Conservation (phyloP, 2,888 invertebrate species). For the Zhuqinia jingwanae region DNA sequence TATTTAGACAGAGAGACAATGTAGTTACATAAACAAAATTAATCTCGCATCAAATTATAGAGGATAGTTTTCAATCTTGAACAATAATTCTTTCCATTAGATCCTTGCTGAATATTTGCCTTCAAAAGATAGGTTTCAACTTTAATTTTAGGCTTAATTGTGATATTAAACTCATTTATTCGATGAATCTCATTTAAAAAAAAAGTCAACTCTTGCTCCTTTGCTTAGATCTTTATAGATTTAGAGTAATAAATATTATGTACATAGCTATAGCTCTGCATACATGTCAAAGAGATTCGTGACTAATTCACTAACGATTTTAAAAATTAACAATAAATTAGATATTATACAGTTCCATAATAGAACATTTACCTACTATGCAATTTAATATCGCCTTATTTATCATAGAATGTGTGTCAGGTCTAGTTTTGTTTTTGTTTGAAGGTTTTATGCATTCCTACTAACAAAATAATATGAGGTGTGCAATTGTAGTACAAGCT, state of each 20-base stretch:
- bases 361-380: background rate
- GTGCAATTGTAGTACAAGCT: too few species aligned
- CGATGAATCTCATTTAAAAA: background rate
- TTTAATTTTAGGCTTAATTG: background rate
- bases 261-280: too few species aligned
- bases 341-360: background rate
- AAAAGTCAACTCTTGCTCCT: too few species aligned
- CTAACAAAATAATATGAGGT: too few species aligned
- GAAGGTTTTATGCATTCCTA: too few species aligned
- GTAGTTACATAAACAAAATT: background rate
- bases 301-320: background rate
- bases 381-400: constrained; percentile 11
- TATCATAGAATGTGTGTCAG: background rate
- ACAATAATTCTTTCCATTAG: background rate
- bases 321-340: constrained; percentile 4
- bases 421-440: background rate
- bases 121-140: background rate
- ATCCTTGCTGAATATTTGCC: background rate
- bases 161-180: constrained; percentile 18
- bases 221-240: background rate
- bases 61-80: too few species aligned
- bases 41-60: too few species aligned
- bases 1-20: too few species aligned
- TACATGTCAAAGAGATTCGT: background rate
- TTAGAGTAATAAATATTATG: too few species aligned